phyloP scores from a whole-genome alignment of 2,113 vertebrate genomes.

The Nothocercus nigrocapillus region DNA sequence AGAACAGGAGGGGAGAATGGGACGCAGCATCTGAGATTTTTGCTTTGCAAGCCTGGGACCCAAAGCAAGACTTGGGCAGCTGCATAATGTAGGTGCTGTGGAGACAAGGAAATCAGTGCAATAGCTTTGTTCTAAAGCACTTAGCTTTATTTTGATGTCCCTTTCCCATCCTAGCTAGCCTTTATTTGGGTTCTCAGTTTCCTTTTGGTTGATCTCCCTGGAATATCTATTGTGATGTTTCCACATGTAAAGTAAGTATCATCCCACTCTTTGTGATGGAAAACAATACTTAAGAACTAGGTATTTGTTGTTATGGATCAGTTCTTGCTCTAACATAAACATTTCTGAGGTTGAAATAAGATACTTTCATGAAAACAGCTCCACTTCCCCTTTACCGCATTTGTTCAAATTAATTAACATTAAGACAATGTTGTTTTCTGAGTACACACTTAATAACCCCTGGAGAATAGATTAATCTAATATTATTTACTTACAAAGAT shows the following conservation, averaged over 20 bases:
- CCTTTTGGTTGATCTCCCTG: not conserved
- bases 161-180: not conserved
- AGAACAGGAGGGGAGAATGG: not conserved
- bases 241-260: not conserved
- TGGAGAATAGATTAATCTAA: constrained; percentile 59
- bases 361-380: constrained; percentile 16
- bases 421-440: constrained; percentile 39
- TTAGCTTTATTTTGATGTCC: not conserved
- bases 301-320: constrained; percentile 14
- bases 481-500: constrained; percentile 64
- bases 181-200: not conserved
- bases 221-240: not conserved
- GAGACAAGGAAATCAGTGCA: not conserved
- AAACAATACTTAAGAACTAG: not conserved
- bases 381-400: not conserved
- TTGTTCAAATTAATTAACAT: constrained; percentile 71
- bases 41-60: not conserved
- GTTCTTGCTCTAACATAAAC: constrained; percentile 16
- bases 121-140: not conserved
- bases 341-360: constrained; percentile 33
- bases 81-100: not conserved
- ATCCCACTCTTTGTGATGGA: not conserved
- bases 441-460: constrained; percentile 46
- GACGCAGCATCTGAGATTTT: not conserved
- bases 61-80: not conserved